Evolutionary conservation across 2,888 invertebrate genomes (phyloP), one percentile per base, ranked within the genome.

Genomic region (Meiosimyza platycephala): DNA sequence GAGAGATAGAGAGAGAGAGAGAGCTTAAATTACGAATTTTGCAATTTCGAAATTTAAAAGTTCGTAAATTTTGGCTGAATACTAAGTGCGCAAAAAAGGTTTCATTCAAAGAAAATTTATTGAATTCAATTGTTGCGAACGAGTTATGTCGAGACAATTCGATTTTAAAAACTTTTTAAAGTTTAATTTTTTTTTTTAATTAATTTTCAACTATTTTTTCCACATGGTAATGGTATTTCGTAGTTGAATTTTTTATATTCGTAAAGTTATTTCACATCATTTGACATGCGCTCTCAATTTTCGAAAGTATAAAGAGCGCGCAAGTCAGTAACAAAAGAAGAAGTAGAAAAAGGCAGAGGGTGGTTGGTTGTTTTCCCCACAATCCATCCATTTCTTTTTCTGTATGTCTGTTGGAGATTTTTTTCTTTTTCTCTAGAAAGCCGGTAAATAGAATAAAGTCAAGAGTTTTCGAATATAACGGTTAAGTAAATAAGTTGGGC

Each of bases 321-420:
- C 40, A 62, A 33, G n/a, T 62, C 12, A 40, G 60, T 33, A 11
- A 9, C n/a, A 16, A 13, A 47, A 33, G 16, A 33, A n/a, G 15
- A 28, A 18, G 5, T n/a, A n/a, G 11, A 33, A 12, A 22, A 5
- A 18, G 57, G 57, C 4, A 33, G 60, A n/a, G 1, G 11, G 40
- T 59, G 18, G 59, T 60, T n/a, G 60, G 40, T 33, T 9, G 60
- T n/a, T 62, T 62, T n/a, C 60, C 60, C 60, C 40, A 40, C 40
- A 40, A 6, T 7, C 9, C n/a, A n/a, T 40, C 9, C 40, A 40
- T 40, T 40, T 62, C 60, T 40, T 15, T n/a, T 62, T 47, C 28
- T 62, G 11, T 33, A 47, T 40, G 16, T 40, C 33, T 40, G 28
- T 57, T 57, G 13, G n/a, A 57, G 22, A 28, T 6, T 33, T 13